Evolutionary conservation across 2,113 vertebrate species (phyloP), one percentile per base, ranked within the genome.

Genomic region (Cyanoramphus novaezelandiae): DNA sequence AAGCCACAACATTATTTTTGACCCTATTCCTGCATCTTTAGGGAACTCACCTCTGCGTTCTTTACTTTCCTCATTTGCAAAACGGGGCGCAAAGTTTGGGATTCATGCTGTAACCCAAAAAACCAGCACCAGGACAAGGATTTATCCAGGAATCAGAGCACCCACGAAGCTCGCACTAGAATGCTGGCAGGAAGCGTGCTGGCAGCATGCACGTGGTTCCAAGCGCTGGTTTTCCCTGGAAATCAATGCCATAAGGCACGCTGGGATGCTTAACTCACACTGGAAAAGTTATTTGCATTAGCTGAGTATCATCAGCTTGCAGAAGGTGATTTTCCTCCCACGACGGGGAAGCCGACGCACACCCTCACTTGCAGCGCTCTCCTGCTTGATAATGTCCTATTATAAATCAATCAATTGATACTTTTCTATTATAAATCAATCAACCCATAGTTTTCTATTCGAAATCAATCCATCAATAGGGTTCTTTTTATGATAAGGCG

Each of bases 81-180:
- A 78, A 82, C 0, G 16, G 3, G 44, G 69, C 0, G 2, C 1
- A 8, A 70, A 70, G 23, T 43, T 43, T 16, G 27, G 75, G 79
- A 82, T 25, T 67, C 11, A 0, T 9, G 23, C 28, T 55, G 8
- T 2, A 46, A 76, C 12, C 4, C 27, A 35, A 27, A 55, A n/a
- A 29, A n/a, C 0, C 39, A 87, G 37, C 28, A 46, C 6, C 25
- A n/a, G 35, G 25, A 60, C 9, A 37, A 55, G 46, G 33, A 27
- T 55, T 75, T 75, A 20, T 18, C 24, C 60, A 64, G 76, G 70
- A 46, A 55, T n/a, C 9, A 1, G 53, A 37, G 63, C 41, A 68
- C 3, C 27, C 14, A 3, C 1, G 4, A 6, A 1, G 14, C 33
- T 79, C 2, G 0, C 1, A 6, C 50, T 16, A 3, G 0, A 5